Evolutionary conservation across 2,113 vertebrate genomes (phyloP), one percentile per base, ranked within the genome.

Genomic region (Thunnus maccoyii): DNA sequence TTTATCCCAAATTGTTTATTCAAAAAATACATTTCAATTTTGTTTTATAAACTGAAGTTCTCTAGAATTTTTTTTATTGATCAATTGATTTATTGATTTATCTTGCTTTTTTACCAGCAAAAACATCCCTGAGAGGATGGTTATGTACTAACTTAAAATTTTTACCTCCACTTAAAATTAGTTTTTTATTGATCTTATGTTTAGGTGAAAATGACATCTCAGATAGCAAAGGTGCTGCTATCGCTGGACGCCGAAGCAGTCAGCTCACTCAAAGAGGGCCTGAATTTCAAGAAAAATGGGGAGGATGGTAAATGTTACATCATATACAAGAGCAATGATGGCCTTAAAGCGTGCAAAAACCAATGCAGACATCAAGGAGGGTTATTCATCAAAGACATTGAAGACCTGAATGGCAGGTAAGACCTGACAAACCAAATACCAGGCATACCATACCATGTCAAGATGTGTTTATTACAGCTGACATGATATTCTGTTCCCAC

Each of bases 321-420:
- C 66, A 82, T 96, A 0, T 96, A 92, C 80, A 96, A 96, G 82
- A 56, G 50, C 10, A 69, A 72, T 2, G 15, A 61, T 0, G 58
- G 14, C 3, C 1, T 95, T 7, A 89, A 75, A 50, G 95, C 95
- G 0, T 96, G 96, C 79, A 95, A 88, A 72, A 96, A 96, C 61
- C 70, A 94, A 67, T 96, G 96, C 88, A 96, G 95, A 67, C 96
- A 96, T 78, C 96, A 96, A 84, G 96, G 95, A 22, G 96, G 96
- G 7, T 62, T 95, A 5, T 96, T 96, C 67, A 92, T 96, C 46
- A 93, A 82, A 73, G 96, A 96, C 18, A 95, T 96, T 0, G 96
- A 96, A 77, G 96, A 96, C 46, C 68, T 96, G 44, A 83, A 88
- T 0, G 87, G 88, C 72, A 95, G 93, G 96, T 96, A 16, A 66